Conservation (phyloP, 2,113 vertebrate species). For the Parotia lawesii region DNA sequence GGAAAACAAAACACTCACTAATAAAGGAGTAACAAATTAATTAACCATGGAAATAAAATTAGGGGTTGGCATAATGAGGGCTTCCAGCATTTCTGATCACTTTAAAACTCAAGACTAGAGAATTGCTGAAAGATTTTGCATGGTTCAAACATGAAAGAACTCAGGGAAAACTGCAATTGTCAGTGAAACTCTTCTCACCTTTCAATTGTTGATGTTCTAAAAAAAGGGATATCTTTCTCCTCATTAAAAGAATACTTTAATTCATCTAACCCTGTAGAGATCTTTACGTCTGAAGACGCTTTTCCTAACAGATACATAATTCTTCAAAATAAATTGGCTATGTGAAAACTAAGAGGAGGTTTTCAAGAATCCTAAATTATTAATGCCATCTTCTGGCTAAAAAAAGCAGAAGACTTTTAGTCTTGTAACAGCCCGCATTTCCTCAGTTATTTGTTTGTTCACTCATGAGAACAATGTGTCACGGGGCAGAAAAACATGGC, state of each 20-base stretch:
- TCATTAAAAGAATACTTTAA: background rate
- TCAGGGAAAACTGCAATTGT: background rate
- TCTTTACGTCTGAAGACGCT: background rate
- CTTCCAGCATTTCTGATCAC: background rate
- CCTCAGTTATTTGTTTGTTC: background rate
- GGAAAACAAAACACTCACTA: background rate
- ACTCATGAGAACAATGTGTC: background rate
- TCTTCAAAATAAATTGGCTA: background rate
- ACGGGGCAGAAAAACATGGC: background rate
- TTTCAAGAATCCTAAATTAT: background rate
- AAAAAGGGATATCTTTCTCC: background rate
- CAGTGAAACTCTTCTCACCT: background rate
- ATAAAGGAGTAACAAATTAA: background rate
- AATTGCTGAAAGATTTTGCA: background rate
- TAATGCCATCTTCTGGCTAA: slow-evolving; percentile 58
- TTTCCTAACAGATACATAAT: background rate
- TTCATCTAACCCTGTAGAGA: background rate
- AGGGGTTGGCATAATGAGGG: rapidly evolving
- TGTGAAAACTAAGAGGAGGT: background rate
- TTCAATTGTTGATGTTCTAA: rapidly evolving
- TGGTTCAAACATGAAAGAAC: background rate
- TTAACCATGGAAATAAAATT: background rate
- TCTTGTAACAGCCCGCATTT: background rate
- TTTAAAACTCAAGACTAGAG: background rate
- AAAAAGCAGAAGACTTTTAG: background rate